Evolutionary conservation across 2,797 vertebrate genomes (phyloP), one percentile per base, ranked within the genome.

Genomic region (Taeniopygia guttata): DNA sequence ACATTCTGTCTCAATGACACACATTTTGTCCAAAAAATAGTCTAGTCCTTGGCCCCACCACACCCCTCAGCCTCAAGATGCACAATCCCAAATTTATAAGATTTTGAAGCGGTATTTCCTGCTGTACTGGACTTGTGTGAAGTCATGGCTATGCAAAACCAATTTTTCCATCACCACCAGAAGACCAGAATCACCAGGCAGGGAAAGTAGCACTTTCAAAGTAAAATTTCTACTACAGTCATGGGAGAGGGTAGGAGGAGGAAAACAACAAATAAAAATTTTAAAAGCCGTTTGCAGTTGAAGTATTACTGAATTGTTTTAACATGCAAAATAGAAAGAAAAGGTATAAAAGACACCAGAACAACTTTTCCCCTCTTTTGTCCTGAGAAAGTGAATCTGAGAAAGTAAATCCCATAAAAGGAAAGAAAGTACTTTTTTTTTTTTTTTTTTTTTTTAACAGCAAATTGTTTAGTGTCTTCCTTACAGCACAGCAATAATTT

Each of bases 1-100:
- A 22, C 25, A 56, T 43, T 83, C 51, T 36, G 55, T 56, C 43
- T 32, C 52, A 62, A 13, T 0, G 0, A 55, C 10, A 1, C 1
- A 1, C 5, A 1, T 25, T 75, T 32, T 63, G 29, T 20, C n/a
- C 23, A 34, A 78, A 72, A 58, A 79, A 4, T 16, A 73, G 45
- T 18, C 17, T 49, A 22, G 29, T 38, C 48, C 52, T 77, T 3
- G 7, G 15, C 5, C 34, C 25, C 7, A 4, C 32, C 18, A 62
- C 1, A 73, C 9, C 11, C 34, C n/a, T 48, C 34, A 58, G 40
- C n/a, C 26, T 86, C 32, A 60, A 74, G 25, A 58, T 6, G 7
- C 14, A 26, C 40, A 63, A 45, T 13, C 25, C n/a, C 38, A 45
- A 82, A 55, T 68, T 17, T 12, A 34, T 12, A 64, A 40, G 48